Conservation (phyloP, 2,888 invertebrate species). For the Koerneria pararmatus region DNA sequence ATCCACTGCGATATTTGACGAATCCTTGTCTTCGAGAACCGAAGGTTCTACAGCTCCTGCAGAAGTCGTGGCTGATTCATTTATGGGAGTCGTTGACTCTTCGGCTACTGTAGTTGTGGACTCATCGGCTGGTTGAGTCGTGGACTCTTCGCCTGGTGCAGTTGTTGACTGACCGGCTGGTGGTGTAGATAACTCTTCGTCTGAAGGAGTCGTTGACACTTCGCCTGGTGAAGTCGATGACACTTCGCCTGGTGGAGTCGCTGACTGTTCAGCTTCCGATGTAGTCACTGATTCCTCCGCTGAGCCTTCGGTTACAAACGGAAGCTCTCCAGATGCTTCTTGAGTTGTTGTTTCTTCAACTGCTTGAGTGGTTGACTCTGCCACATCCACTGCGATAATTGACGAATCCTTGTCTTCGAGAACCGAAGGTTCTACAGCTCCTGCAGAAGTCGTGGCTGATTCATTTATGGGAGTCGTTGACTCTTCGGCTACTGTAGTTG, state of each 20-base stretch:
- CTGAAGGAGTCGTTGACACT: neutral
- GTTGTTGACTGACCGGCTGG: neutral
- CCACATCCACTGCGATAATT: neutral
- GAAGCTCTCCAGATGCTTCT: slow-evolving; percentile 9
- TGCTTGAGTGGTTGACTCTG: slow-evolving; percentile 12
- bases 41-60: slow-evolving; percentile 25
- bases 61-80: slow-evolving; percentile 24
- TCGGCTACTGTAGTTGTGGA: neutral
- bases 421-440: neutral
- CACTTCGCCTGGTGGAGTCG: slow-evolving; percentile 1
- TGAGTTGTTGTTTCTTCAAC: slow-evolving; percentile 13
- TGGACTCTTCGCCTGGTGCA: too few relatives aligned
- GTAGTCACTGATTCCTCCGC: slow-evolving; percentile 19
- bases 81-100: slow-evolving; percentile 17
- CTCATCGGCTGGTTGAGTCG: neutral
- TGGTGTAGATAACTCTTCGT: too few relatives aligned
- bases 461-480: slow-evolving; percentile 19
- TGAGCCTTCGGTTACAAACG: neutral
- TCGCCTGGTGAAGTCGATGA: neutral
- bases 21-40: slow-evolving; percentile 25
- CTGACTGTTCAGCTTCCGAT: neutral
- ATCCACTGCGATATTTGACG: slow-evolving; percentile 10
- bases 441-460: slow-evolving; percentile 20
- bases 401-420: slow-evolving; percentile 10
- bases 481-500: slow-evolving; percentile 21